Evolutionary conservation across 2,113 vertebrate species (phyloP).

Genomic region (Bombycilla garrulus): DNA sequence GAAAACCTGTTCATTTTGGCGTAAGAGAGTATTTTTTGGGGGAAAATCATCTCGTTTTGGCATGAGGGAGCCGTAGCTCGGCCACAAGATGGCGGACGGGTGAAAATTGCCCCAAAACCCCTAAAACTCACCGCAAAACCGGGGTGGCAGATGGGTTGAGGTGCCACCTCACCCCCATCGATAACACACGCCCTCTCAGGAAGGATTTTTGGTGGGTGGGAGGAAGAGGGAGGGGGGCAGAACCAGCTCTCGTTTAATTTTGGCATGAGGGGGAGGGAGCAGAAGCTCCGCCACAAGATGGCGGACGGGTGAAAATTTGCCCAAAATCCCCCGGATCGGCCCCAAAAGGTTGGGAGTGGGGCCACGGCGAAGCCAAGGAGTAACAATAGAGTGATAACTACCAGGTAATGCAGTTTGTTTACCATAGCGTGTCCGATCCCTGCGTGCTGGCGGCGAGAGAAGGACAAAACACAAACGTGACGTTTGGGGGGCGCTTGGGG

Average conservation of each 20-base stretch:
- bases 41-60: neutral
- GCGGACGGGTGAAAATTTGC: neutral
- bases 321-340: neutral
- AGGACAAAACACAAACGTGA: conserved; percentile 30
- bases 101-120: neutral
- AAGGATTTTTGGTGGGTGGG: neutral
- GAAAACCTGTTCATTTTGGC: too few species aligned
- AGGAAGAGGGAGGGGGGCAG: neutral
- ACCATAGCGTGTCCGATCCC: conserved; percentile 99
- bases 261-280: neutral
- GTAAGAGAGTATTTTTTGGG: too few species aligned
- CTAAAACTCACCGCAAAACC: neutral
- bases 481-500: neutral
- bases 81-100: fast-evolving
- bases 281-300: neutral
- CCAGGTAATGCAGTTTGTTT: conserved; percentile 99
- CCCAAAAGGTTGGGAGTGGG: neutral
- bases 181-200: neutral
- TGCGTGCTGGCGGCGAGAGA: conserved; percentile 83
- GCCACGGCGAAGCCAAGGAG: neutral
- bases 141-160: neutral
- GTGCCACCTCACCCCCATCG: neutral
- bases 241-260: neutral
- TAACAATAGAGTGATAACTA: conserved; percentile 82
- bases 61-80: neutral